Percentiles rank a stretch among this genome's conserved stretches.
phyloP scores from a whole-genome alignment of 2,797 vertebrate genomes.

The Balearica regulorum region DNA sequence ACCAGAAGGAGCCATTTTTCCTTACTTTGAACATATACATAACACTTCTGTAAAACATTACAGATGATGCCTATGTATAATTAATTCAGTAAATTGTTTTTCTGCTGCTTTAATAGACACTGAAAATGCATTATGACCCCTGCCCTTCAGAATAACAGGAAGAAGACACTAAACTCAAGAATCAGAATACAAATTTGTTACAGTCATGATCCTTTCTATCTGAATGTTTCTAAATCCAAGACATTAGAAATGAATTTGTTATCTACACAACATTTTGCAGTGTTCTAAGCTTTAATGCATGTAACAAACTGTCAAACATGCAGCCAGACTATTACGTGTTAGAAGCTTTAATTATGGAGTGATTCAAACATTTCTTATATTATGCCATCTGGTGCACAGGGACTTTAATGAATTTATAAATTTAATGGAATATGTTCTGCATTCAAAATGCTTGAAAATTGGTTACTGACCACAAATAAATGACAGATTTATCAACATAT shows the following conservation, averaged over 20 bases:
- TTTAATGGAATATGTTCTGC: slow-evolving; percentile 50
- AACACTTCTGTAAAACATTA: neutral
- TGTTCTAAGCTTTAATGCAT: slow-evolving; percentile 2
- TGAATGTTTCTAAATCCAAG: slow-evolving; percentile 13
- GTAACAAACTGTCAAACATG: slow-evolving; percentile 50
- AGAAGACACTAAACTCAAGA: neutral
- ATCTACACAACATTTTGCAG: slow-evolving; percentile 37
- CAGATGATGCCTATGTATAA: neutral
- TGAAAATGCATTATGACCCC: neutral
- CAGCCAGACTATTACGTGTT: slow-evolving; percentile 24
- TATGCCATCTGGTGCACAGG: slow-evolving; percentile 48
- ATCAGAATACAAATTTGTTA: slow-evolving; percentile 29
- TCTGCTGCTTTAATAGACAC: neutral
- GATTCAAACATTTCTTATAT: slow-evolving; percentile 58
- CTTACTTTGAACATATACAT: neutral
- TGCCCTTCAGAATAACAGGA: neutral
- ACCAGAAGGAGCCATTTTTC: neutral
- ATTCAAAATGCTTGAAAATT: slow-evolving; percentile 55
- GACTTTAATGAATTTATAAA: slow-evolving; percentile 66
- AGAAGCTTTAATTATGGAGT: slow-evolving; percentile 64
- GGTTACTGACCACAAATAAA: slow-evolving; percentile 26
- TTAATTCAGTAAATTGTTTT: neutral
- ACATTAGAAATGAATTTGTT: slow-evolving; percentile 3
- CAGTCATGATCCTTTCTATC: slow-evolving; percentile 7
- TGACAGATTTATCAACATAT: slow-evolving; percentile 40